phyloP scores from a whole-genome alignment of 2,888 invertebrate genomes.

The Erpobdella octoculata region DNA sequence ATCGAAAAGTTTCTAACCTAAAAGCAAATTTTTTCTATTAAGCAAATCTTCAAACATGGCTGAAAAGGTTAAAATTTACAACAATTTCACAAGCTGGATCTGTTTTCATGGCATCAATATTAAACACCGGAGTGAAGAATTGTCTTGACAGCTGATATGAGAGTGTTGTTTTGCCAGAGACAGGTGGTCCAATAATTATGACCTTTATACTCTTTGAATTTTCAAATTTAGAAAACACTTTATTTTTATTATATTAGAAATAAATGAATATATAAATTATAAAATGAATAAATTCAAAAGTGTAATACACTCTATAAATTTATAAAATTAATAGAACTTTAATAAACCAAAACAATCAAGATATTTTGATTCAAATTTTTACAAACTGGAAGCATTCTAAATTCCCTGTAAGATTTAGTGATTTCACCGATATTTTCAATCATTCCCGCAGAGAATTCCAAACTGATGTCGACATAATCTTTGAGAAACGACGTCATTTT shows the following conservation, averaged over 20 bases:
- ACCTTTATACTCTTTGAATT: too few species aligned
- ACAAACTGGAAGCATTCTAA: background rate
- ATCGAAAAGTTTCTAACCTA: background rate
- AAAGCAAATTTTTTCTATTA: background rate
- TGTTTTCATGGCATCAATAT: background rate
- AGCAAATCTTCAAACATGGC: background rate
- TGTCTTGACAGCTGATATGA: background rate
- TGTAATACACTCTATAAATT: background rate
- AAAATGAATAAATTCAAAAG: background rate
- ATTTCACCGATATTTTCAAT: background rate
- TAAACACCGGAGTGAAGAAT: background rate
- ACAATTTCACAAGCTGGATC: conserved; percentile 2
- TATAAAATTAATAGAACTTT: background rate
- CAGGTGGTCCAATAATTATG: background rate
- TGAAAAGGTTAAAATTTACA: background rate
- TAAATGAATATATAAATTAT: background rate
- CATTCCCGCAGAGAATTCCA: background rate
- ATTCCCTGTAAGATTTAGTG: background rate
- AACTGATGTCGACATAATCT: background rate
- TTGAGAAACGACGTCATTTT: background rate
- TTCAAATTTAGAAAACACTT: background rate
- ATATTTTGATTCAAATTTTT: too few species aligned
- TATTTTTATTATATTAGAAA: background rate
- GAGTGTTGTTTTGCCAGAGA: background rate
- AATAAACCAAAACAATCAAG: background rate